Conservation (phyloP, 1,140 invertebrate species). For the Scaptodrosophila lebanonensis region DNA sequence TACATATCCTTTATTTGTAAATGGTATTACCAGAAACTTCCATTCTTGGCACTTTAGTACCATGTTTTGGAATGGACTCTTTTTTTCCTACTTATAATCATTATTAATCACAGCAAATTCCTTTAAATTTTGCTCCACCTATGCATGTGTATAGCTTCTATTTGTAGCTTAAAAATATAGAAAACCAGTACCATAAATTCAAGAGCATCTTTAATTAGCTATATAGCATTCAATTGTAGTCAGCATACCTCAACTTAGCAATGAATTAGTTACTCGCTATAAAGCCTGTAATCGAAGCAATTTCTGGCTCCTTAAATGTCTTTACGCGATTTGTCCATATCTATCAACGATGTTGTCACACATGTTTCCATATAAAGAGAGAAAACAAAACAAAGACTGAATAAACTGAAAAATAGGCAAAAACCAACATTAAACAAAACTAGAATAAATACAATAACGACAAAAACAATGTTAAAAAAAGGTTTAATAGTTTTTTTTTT, state of each 20-base stretch:
- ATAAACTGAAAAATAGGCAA: conserved; percentile 1
- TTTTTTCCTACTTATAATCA: too few relatives aligned
- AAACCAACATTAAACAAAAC: conserved; percentile 1
- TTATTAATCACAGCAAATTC: too few relatives aligned
- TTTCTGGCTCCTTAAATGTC: too few relatives aligned
- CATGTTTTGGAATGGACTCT: too few relatives aligned
- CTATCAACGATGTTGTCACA: conserved; percentile 51
- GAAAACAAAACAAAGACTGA: neutral
- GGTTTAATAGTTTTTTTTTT: conserved; percentile 29
- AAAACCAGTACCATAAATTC: too few relatives aligned
- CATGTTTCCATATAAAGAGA: conserved; percentile 31
- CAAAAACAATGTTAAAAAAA: conserved; percentile 14
- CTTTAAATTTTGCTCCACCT: too few relatives aligned
- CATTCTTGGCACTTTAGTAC: too few relatives aligned
- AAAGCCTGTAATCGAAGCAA: conserved; percentile 14
- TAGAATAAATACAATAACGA: conserved; percentile 11
- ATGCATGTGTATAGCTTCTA: too few relatives aligned
- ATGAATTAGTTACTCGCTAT: conserved; percentile 32
- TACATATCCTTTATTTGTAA: too few relatives aligned
- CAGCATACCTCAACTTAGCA: conserved; percentile 9
- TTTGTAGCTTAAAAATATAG: too few relatives aligned
- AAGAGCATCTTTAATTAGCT: conserved; percentile 18
- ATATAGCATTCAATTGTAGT: too few relatives aligned
- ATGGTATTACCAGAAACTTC: too few relatives aligned
- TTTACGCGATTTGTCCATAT: conserved; percentile 7